Conservation (phyloP, 64 coral and sea anemone genomes). For the Porites australiensis region DNA sequence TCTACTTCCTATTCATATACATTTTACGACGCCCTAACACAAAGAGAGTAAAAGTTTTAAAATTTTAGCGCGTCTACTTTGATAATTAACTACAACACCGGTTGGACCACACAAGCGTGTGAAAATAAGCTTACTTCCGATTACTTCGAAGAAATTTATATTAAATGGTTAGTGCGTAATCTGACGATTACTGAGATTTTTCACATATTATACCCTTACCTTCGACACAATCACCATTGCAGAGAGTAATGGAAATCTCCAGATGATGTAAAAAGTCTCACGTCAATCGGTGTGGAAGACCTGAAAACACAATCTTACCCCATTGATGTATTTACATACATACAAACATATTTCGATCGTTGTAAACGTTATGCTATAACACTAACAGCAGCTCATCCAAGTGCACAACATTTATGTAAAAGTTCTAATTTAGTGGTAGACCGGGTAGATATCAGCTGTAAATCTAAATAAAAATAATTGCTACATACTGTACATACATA, state of each 20-base stretch:
- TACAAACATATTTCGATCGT: neutral
- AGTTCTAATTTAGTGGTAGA: too few relatives aligned
- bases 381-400: too few relatives aligned
- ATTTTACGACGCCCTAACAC: neutral
- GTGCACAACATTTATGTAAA: too few relatives aligned
- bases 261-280: neutral
- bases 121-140: neutral
- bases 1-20: neutral
- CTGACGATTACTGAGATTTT: neutral
- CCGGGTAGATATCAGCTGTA: too few relatives aligned
- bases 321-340: neutral
- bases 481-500: too few relatives aligned
- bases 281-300: neutral
- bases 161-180: neutral
- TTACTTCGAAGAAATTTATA: neutral
- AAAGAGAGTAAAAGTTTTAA: neutral
- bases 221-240: conserved; percentile 71
- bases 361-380: too few relatives aligned
- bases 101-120: neutral
- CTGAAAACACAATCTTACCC: neutral
- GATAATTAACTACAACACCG: neutral
- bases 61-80: neutral
- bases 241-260: neutral
- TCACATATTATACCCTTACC: conserved; percentile 11
- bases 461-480: too few relatives aligned